These are phyloP conservation scores for Agrotis clavis DNA, from an alignment of 2,888 invertebrate species.

Conservation along the genomic window DNA sequence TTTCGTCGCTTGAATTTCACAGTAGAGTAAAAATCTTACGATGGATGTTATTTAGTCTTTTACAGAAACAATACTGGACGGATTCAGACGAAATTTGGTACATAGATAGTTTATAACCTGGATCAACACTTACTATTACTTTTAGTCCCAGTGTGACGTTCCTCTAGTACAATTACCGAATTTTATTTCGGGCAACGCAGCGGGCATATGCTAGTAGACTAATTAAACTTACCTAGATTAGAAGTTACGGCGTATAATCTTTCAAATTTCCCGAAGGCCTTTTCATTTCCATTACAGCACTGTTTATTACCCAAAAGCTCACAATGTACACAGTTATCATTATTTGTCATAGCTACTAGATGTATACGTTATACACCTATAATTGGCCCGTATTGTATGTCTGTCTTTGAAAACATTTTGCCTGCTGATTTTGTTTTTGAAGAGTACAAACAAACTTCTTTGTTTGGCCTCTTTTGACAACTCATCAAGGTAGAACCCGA, in stretches of 20 bases:
- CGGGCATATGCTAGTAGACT: too few species aligned
- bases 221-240: neutral
- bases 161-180: too few species aligned
- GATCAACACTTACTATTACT: too few species aligned
- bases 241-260: neutral
- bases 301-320: constrained; percentile 26
- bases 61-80: too few species aligned
- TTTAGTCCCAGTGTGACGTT: too few species aligned
- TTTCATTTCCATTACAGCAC: constrained; percentile 27
- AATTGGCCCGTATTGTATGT: constrained; percentile 57
- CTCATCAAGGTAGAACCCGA: constrained; percentile 53
- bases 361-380: constrained; percentile 39
- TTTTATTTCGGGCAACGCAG: too few species aligned
- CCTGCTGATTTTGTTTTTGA: constrained; percentile 54
- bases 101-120: too few species aligned
- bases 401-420: constrained; percentile 41
- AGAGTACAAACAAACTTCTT: constrained; percentile 52
- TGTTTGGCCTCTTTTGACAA: constrained; percentile 60
- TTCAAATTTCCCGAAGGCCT: constrained; percentile 5
- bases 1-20: too few species aligned
- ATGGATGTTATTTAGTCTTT: too few species aligned
- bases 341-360: constrained; percentile 34
- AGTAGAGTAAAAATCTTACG: too few species aligned
- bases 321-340: constrained; percentile 26
- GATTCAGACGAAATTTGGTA: too few species aligned